Evolutionary conservation across 2,888 invertebrate genomes (phyloP), one percentile per base, ranked within the genome.

Genomic region (Oegoconia quadripuncta): DNA sequence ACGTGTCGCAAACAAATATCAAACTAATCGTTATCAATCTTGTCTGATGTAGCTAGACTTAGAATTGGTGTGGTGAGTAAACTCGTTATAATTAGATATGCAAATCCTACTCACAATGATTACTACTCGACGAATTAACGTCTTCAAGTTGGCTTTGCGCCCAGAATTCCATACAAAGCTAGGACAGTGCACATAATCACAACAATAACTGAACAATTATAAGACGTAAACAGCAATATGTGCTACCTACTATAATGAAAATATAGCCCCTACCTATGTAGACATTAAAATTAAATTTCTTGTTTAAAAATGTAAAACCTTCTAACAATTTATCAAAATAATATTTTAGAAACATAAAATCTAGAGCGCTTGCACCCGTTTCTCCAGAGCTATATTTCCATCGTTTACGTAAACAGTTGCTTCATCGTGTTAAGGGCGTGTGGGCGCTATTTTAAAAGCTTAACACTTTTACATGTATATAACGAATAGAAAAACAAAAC

Each of bases 371-470:
- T 32, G 18, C 37, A 36, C 17, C 14, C 29, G 37, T 30, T 37
- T 31, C 41, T 42, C 38, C 42, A 39, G 42, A 34, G 37, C 37
- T 37, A 34, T 46, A 46, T 46, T 46, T 42, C 35, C 38, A 46
- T 42, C 46, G 41, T 42, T 46, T 46, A 27, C 46, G 44, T 40
- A 44, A 44, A 46, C 42, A 28, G 42, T 46, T 42, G 42, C 42
- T 31, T 34, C 42, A 42, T 38, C 38, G 30, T n/a, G n/a, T n/a
- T n/a, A 16, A 13, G 31, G 33, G 26, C 31, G 42, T 42, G 33
- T 38, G 42, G 35, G 38, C n/a, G n/a, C n/a, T n/a, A n/a, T n/a
- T n/a, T n/a, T n/a, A n/a, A n/a, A n/a, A n/a, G n/a, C n/a, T n/a
- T 35, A 38, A 42, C 38, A 42, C 15, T 33, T 22, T 33, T 28